Evolutionary conservation across 2,113 vertebrate genomes (phyloP), one percentile per base, ranked within the genome.

Genomic region (Takifugu bimaculatus): DNA sequence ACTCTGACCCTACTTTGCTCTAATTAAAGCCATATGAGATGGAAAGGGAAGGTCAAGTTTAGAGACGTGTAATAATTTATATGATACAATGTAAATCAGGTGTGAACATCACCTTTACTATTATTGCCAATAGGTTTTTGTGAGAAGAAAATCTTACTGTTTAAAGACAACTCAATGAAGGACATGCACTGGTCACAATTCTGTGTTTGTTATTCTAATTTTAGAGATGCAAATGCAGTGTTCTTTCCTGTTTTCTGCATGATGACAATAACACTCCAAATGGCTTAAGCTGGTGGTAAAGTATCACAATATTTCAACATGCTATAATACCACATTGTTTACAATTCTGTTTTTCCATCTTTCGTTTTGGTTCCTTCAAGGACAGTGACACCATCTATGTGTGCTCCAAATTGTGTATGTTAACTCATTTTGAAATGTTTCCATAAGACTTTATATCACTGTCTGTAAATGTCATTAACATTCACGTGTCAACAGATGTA

Each of bases 21-120:
- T 88, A 90, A 91, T 89, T 72, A 78, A 91, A 91, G 86, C 90
- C 90, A 91, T 87, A 88, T 87, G 88, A 74, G 57, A 59, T 53
- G 63, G 68, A 65, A 54, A 74, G 60, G 63, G 12, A 0, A 32
- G 70, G 73, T 67, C 51, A 5, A 43, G 59, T 32, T 12, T 65
- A 77, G 58, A 78, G 73, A 47, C 64, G 65, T 69, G 32, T 4
- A 48, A 53, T 11, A 51, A 58, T 51, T 47, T 54, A 43, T 26
- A 45, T 69, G 54, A 75, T 60, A 50, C 32, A n/a, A 27, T 63
- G 63, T 79, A 65, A 70, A 71, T 73, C 57, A 65, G 56, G 26
- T 60, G 67, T 82, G 65, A 71, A 71, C 71, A 54, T 47, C 12
- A 14, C 45, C 45, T 48, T 48, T n/a, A n/a, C 12, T 14, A n/a